Percentiles rank a stretch among this genome's conserved stretches.
Conservation (phyloP, 2,113 vertebrate genomes). For the Neolamprologus sp. region DNA sequence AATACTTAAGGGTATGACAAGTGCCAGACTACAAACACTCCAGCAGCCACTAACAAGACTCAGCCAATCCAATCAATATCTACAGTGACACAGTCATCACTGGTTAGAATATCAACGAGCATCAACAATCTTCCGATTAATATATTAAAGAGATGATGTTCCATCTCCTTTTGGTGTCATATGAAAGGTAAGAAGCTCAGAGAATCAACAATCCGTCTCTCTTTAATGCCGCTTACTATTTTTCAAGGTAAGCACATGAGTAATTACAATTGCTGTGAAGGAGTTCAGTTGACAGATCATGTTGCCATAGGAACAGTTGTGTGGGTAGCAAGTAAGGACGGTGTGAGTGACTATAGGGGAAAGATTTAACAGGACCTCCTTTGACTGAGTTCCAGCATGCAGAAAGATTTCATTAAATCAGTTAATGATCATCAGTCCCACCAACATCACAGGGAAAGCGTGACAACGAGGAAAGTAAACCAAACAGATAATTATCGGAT, state of each 20-base stretch:
- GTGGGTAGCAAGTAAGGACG: slow-evolving; percentile 48
- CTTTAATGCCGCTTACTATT: slow-evolving; percentile 6
- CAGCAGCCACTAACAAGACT: neutral
- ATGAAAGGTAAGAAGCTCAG: slow-evolving; percentile 2
- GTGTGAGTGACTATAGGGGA: neutral
- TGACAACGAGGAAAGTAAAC: neutral
- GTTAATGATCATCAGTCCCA: neutral
- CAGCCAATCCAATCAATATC: neutral
- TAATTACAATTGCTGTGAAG: neutral
- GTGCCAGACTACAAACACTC: neutral
- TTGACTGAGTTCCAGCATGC: neutral
- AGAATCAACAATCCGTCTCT: neutral
- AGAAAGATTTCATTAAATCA: neutral
- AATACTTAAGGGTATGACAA: neutral
- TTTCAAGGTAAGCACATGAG: neutral
- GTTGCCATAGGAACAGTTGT: slow-evolving; percentile 65
- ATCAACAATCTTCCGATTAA: neutral
- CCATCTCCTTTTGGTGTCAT: neutral
- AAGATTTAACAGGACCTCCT: neutral
- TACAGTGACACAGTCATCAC: neutral
- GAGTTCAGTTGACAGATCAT: slow-evolving; percentile 46
- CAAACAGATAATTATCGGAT: neutral
- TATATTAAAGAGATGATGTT: neutral
- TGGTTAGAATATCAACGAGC: neutral
- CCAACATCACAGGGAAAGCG: neutral